Conservation (phyloP, 2,888 invertebrate species). For the Gnatocerus cornutus region DNA sequence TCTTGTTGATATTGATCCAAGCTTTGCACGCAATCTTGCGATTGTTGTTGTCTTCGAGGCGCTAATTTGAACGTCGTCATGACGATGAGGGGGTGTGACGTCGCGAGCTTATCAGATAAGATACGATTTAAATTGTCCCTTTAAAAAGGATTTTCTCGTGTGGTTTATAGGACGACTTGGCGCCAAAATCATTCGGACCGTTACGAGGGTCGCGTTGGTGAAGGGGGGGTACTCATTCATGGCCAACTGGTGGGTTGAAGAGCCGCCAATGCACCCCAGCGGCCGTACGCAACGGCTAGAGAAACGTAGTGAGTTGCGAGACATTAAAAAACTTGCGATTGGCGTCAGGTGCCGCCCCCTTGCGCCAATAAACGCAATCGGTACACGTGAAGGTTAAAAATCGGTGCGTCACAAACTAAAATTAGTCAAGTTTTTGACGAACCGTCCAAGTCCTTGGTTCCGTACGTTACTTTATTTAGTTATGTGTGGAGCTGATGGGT, state of each 20-base stretch:
- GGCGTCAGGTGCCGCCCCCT: constrained; percentile 48
- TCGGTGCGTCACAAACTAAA: constrained; percentile 55
- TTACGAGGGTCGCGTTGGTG: constrained; percentile 10
- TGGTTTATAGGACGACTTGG: constrained; percentile 9
- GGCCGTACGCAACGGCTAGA: constrained; percentile 2
- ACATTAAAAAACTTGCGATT: constrained; percentile 1
- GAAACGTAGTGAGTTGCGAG: neutral
- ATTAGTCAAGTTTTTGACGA: constrained; percentile 53
- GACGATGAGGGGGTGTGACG: constrained; percentile 15
- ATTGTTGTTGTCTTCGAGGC: constrained; percentile 34
- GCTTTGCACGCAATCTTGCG: constrained; percentile 42
- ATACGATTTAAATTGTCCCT: neutral
- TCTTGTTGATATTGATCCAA: constrained; percentile 55
- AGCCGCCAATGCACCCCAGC: constrained; percentile 13
- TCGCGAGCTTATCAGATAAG: constrained; percentile 24
- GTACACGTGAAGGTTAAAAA: constrained; percentile 56
- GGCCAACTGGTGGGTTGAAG: neutral
- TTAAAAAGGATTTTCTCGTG: neutral
- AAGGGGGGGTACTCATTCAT: constrained; percentile 26
- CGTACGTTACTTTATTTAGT: constrained; percentile 41
- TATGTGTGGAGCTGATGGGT: constrained; percentile 11
- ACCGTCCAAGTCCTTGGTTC: constrained; percentile 49
- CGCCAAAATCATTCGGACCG: constrained; percentile 25
- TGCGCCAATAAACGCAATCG: constrained; percentile 54
- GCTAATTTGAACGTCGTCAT: constrained; percentile 23